A percentile compares a stretch with the other conserved stretches of the same genome.
Evolutionary conservation across 2,797 vertebrate species (phyloP).

Genomic region (Takifugu ocellatus): DNA sequence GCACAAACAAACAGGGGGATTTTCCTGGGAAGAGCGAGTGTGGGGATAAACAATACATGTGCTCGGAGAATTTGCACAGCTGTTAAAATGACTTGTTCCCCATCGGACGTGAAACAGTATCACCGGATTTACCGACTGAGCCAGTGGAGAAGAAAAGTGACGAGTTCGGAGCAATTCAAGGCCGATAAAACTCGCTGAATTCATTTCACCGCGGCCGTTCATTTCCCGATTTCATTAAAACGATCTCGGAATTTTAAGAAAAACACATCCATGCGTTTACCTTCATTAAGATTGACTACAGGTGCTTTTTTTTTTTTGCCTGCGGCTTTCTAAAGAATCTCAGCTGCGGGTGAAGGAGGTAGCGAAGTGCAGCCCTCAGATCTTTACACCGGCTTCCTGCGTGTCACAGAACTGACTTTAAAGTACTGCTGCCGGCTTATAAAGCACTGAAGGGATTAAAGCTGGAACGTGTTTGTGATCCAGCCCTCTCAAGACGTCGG

Average conservation of each 20-base stretch:
- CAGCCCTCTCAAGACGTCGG: neutral
- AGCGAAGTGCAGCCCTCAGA: neutral
- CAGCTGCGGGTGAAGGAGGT: neutral
- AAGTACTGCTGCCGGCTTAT: neutral
- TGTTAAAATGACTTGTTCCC: conserved; percentile 57
- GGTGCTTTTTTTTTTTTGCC: neutral
- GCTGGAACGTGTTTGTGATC: neutral
- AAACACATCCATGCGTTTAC: neutral
- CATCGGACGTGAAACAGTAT: conserved; percentile 2
- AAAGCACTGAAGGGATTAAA: neutral
- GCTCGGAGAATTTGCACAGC: conserved; percentile 48
- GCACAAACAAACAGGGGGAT: neutral
- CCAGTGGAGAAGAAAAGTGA: neutral
- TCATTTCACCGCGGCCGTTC: neutral
- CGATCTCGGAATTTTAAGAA: neutral
- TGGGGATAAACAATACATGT: conserved; percentile 11
- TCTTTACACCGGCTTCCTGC: neutral
- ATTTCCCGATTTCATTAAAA: neutral
- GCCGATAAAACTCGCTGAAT: neutral
- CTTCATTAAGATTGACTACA: neutral
- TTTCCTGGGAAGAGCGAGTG: conserved; percentile 5
- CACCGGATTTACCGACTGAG: neutral
- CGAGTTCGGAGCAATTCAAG: neutral
- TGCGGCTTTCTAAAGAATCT: neutral
- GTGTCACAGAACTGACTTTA: neutral